phyloP scores from a whole-genome alignment of 2,888 invertebrate species.

The Melinaea marsaeus region DNA sequence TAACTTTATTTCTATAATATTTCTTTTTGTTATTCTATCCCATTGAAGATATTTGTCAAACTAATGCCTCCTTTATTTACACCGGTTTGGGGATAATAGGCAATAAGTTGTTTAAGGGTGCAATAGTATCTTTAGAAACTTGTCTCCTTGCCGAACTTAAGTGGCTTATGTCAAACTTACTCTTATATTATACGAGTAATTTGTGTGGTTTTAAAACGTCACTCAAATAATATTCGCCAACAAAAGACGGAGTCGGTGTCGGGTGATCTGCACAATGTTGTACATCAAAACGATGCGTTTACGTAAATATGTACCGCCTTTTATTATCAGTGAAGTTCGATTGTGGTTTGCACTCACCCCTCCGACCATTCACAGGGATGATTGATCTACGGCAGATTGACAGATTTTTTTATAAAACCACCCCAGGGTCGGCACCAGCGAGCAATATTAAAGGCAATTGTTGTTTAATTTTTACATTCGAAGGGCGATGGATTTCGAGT shows the following conservation, averaged over 20 bases:
- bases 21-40: too few species aligned
- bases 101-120: too few species aligned
- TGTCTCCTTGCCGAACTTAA: too few species aligned
- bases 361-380: constrained; percentile 68
- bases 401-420: constrained; percentile 74
- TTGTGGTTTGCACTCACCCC: constrained; percentile 69
- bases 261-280: constrained; percentile 65
- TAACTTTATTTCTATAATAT: background rate
- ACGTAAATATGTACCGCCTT: constrained; percentile 72
- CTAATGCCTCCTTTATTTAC: too few species aligned
- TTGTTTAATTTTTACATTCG: constrained; percentile 76
- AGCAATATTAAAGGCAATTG: constrained; percentile 78
- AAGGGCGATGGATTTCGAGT: constrained; percentile 72
- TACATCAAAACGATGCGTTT: constrained; percentile 72
- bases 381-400: constrained; percentile 77
- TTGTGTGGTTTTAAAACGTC: constrained; percentile 45
- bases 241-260: constrained; percentile 59
- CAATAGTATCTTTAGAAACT: too few species aligned
- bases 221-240: constrained; percentile 49
- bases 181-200: background rate
- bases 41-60: too few species aligned
- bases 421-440: constrained; percentile 62
- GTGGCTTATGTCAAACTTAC: background rate
- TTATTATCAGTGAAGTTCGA: constrained; percentile 71
- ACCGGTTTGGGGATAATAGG: too few species aligned